These are phyloP conservation scores for Sander lucioperca DNA, from an alignment of 2,113 vertebrate genomes.

Conservation along the genomic window DNA sequence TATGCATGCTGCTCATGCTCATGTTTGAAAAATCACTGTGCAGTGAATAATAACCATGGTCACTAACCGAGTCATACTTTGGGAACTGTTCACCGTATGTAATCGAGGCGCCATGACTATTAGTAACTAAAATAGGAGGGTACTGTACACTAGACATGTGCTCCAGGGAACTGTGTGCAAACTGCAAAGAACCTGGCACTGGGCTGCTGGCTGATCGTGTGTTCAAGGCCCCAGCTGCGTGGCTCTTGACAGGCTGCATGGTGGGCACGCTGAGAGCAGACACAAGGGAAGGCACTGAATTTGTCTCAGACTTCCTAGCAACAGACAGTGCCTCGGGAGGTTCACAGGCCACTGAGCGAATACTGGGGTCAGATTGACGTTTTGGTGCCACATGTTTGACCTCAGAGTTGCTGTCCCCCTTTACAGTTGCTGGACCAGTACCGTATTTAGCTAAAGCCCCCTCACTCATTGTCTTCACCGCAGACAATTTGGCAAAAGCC, in stretches of 20 bases:
- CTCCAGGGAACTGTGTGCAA: constrained; percentile 93
- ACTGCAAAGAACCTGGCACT: constrained; percentile 95
- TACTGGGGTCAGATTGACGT: constrained; percentile 97
- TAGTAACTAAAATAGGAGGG: constrained; percentile 97
- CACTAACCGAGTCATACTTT: constrained; percentile 94
- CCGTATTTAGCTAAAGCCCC: constrained; percentile 93
- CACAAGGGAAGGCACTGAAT: constrained; percentile 96
- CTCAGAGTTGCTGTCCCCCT: constrained; percentile 91
- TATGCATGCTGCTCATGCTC: constrained; percentile 93
- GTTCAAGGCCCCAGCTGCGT: constrained; percentile 95
- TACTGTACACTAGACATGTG: constrained; percentile 96
- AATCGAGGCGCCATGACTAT: constrained; percentile 94
- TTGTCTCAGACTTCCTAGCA: constrained; percentile 93
- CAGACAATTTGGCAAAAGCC: constrained; percentile 97
- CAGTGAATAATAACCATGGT: constrained; percentile 97
- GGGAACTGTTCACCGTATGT: constrained; percentile 94
- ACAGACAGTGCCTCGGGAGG: constrained; percentile 91
- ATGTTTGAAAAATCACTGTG: constrained; percentile 96
- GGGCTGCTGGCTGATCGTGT: constrained; percentile 98
- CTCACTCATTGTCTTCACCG: constrained; percentile 98
- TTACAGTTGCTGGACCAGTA: constrained; percentile 82
- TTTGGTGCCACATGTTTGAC: constrained; percentile 95
- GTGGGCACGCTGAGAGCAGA: constrained; percentile 97
- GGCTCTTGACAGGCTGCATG: constrained; percentile 94
- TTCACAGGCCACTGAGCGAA: constrained; percentile 93